Evolutionary conservation across 1,140 invertebrate species (phyloP), one percentile per base, ranked within the genome.

Genomic region (Drosophila guanche): DNA sequence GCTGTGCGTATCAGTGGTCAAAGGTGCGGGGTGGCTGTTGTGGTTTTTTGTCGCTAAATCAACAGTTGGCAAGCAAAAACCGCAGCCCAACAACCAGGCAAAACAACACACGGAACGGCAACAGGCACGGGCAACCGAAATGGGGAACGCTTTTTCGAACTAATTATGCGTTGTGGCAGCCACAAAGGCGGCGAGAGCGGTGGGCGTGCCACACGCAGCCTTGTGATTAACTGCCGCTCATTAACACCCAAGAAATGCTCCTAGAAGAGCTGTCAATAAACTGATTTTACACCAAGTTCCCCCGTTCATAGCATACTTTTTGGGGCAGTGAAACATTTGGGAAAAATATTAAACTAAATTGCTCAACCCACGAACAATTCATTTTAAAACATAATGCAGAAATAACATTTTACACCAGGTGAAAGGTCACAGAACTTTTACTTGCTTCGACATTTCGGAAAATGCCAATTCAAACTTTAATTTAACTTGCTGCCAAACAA

Each of bases 61-160:
- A 86, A 86, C 83, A 86, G 83, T 86, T 86, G 83, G 85, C 78
- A 67, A 60, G 72, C 59, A 51, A 76, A 76, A 76, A 37, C 66
- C 78, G 43, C 83, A 74, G 61, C 63, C 68, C 61, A 59, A 42
- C 59, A 37, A 37, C 33, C 33, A 12, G 33, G 33, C 33, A 48
- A 66, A 65, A 45, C 54, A 20, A 20, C 23, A 22, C 45, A 67
- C 33, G 45, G 45, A n/a, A 25, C 37, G 14, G 14, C 16, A 27
- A 22, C 7, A 8, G 16, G 0, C 16, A 20, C 1, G 16, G 16
- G 16, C 16, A 20, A 20, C 16, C 16, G 16, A 20, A 33, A 37
- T 5, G 43, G 27, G n/a, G 23, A 62, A 62, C 33, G 51, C 58
- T 46, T 68, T 68, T 68, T 68, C 14, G 12, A 51, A 63, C 50